Conservation (phyloP, 1,140 invertebrate species). For the Microplitis mediator region DNA sequence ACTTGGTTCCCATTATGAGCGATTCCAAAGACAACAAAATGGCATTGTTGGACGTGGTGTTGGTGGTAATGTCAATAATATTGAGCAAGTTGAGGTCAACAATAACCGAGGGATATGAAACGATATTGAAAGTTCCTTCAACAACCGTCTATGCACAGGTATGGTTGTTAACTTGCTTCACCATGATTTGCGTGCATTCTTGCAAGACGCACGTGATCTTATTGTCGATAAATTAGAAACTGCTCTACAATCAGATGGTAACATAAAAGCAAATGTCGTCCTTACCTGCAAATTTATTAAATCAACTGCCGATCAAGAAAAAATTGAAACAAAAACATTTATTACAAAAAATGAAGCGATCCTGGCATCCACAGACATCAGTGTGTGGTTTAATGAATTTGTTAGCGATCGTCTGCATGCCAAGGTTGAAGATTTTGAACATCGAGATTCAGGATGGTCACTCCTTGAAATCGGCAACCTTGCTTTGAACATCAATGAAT, state of each 20-base stretch:
- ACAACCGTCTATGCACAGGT: neutral
- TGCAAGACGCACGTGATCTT: neutral
- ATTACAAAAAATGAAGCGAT: neutral
- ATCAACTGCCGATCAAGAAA: too few relatives aligned
- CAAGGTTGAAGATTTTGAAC: neutral
- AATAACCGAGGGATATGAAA: neutral
- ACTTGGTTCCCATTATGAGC: too few relatives aligned
- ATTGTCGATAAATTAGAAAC: neutral
- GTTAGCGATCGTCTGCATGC: neutral
- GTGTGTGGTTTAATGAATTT: neutral
- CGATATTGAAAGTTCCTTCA: neutral
- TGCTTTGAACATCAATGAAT: constrained; percentile 34
- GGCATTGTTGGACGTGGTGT: neutral
- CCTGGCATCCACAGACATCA: neutral
- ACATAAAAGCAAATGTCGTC: neutral
- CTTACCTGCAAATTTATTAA: too few relatives aligned
- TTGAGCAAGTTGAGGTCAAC: neutral
- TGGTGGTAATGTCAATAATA: neutral
- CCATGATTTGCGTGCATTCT: neutral
- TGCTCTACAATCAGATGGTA: neutral
- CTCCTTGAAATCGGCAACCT: constrained; percentile 32
- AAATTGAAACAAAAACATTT: neutral
- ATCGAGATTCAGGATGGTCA: constrained; percentile 30
- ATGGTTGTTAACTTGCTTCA: neutral
- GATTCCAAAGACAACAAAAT: neutral